Base-by-base conservation (phyloP, 2,113 vertebrate genomes). In the Scomber colias region DNA sequence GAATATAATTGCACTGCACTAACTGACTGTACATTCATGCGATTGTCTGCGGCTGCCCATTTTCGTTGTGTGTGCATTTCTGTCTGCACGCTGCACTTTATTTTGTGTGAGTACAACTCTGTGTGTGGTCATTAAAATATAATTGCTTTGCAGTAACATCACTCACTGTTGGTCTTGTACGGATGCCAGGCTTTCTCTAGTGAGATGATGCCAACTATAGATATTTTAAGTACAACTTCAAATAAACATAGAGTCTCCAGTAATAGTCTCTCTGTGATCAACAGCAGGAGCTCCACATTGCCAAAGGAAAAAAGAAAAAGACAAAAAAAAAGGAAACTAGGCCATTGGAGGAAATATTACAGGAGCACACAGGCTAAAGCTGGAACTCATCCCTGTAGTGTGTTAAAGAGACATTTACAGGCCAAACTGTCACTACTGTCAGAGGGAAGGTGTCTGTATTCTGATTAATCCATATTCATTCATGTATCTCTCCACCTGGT, bases 151-250 rank as follows among this genome's bases (percentile, higher is more conserved):
- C 64, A 46, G 54, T 17, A 65, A 44, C 77, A 63, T 84, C 57
- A 17, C 75, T 83, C 71, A 50, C 48, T 72, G 68, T 79, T 79
- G 59, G 71, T 76, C 57, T 71, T 53, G 64, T 44, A 54, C 30
- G 2, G 65, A 40, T 24, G 70, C 72, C 77, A 77, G 54, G 35
- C 19, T 3, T 73, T 55, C 19, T 45, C 56, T 79, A 40, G n/a
- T 13, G 73, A 55, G 67, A 65, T 16, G 16, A 31, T 31, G 70
- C 75, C 70, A 76, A 48, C 57, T 45, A 12, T 19, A 62, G 70
- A 74, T 82, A 86, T 82, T 84, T 85, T 78, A 75, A 81, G 69
- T 75, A 24, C 8, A 44, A 70, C 77, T 83, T 59, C 62, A 83
- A 67, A 85, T 62, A 86, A 62, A 63, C 51, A 71, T 10, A 50